Evolutionary conservation across 2,113 vertebrate species (phyloP).

Genomic region (Atractosteus spatula): DNA sequence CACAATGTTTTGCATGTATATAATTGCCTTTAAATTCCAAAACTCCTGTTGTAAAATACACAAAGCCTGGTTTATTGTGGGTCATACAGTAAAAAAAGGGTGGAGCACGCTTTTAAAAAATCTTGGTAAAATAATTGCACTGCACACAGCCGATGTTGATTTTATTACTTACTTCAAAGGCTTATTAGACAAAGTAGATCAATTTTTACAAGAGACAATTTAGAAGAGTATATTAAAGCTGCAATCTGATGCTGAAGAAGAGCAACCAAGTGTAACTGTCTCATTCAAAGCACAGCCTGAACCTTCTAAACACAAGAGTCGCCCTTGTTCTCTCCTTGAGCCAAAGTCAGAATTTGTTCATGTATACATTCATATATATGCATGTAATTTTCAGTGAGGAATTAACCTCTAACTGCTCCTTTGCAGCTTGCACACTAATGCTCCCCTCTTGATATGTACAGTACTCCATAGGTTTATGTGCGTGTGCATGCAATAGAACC

Average conservation of each 20-base stretch:
- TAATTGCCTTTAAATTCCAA: no score
- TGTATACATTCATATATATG: not conserved
- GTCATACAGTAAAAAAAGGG: constrained; percentile 23
- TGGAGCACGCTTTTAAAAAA: constrained; percentile 32
- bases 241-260: constrained; percentile 52
- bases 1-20: no score
- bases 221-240: constrained; percentile 50
- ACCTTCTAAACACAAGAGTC: constrained; percentile 50
- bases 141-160: constrained; percentile 42
- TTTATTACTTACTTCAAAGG: constrained; percentile 67
- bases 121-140: constrained; percentile 52
- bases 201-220: constrained; percentile 46
- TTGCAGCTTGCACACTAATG: no score
- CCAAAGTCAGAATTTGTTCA: constrained; percentile 40
- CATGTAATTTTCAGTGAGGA: no score
- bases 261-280: constrained; percentile 54
- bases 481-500: no score
- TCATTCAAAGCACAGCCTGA: constrained; percentile 25
- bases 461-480: no score
- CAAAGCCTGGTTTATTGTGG: constrained; percentile 37
- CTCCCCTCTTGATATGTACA: no score
- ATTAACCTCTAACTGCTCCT: no score
- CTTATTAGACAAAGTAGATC: constrained; percentile 48
- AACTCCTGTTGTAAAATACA: constrained; percentile 9
- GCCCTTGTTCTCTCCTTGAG: constrained; percentile 52